Conservation (phyloP, 2,888 invertebrate species). For the Scaptomyza reducta region DNA sequence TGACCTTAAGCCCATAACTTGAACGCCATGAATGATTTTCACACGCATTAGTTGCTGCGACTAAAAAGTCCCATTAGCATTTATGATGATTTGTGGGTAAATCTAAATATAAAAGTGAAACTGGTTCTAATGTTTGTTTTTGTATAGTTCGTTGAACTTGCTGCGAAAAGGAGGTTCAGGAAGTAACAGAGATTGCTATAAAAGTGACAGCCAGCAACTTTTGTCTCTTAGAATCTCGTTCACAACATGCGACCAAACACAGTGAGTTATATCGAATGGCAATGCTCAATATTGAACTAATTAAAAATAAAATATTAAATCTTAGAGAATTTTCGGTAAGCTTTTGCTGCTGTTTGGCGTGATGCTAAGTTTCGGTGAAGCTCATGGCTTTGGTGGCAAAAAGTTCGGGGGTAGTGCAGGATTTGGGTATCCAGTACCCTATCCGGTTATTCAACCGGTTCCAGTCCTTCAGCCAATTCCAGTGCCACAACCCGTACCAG, state of each 20-base stretch:
- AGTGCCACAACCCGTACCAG: conserved; percentile 53
- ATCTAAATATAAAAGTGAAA: conserved; percentile 35
- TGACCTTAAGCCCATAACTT: conserved; percentile 70
- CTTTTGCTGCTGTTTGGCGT: conserved; percentile 45
- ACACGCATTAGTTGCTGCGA: conserved; percentile 64
- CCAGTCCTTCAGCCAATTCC: conserved; percentile 63
- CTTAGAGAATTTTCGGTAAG: conserved; percentile 34
- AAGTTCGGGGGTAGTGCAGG: conserved; percentile 68
- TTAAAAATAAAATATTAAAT: neutral
- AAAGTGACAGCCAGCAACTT: conserved; percentile 43
- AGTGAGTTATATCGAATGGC: conserved; percentile 44
- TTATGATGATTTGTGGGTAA: conserved; percentile 8
- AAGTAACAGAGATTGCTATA: conserved; percentile 58
- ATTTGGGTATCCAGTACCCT: conserved; percentile 54
- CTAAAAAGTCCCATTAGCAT: conserved; percentile 55
- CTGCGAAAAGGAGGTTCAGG: conserved; percentile 66
- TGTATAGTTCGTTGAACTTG: conserved; percentile 69
- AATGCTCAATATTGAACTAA: neutral
- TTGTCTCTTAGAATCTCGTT: conserved; percentile 47
- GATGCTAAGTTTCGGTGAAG: conserved; percentile 1
- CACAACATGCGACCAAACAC: conserved; percentile 51
- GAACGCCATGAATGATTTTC: conserved; percentile 74
- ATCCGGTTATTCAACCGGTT: conserved; percentile 60
- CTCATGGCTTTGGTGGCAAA: conserved; percentile 68
- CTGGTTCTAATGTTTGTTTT: conserved; percentile 48